A percentile compares a stretch with the other conserved stretches of the same genome.
phyloP scores from a whole-genome alignment of 1,140 invertebrate genomes.

The Macrosteles quadrilineatus region DNA sequence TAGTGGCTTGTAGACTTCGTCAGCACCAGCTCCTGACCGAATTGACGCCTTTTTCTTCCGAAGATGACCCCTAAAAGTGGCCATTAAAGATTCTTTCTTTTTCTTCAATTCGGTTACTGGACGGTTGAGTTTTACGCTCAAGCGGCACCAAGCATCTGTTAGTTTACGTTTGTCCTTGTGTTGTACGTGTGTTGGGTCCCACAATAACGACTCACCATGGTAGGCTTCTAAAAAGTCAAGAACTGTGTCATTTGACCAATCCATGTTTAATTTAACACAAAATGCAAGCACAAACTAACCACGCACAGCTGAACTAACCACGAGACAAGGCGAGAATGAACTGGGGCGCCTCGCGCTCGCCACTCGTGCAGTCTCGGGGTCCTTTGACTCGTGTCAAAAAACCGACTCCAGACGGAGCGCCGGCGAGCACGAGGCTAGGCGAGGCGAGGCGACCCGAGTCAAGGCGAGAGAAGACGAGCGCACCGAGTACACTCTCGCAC shows the following conservation, averaged over 20 bases:
- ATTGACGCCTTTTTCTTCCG: slow-evolving; percentile 40
- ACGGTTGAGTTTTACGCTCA: slow-evolving; percentile 5
- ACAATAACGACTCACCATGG: not conserved
- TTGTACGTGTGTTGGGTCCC: not conserved
- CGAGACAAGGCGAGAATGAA: too few species aligned
- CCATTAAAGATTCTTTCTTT: slow-evolving; percentile 46
- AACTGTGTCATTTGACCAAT: not conserved
- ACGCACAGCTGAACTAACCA: too few species aligned
- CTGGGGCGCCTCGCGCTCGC: too few species aligned
- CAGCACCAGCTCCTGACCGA: slow-evolving; percentile 38
- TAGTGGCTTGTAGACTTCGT: slow-evolving; percentile 43
- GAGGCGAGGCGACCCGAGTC: too few species aligned
- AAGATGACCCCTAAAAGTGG: slow-evolving; percentile 35
- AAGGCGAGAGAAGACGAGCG: too few species aligned
- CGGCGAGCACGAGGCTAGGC: too few species aligned
- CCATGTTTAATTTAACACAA: too few species aligned
- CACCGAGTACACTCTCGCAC: too few species aligned
- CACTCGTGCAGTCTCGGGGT: too few species aligned
- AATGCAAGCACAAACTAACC: too few species aligned
- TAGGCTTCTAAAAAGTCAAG: not conserved
- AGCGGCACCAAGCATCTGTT: slow-evolving; percentile 26
- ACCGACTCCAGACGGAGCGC: too few species aligned
- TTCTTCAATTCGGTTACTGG: slow-evolving; percentile 41
- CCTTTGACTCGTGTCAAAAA: too few species aligned
- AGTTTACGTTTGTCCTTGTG: not conserved